Evolutionary conservation across 2,797 vertebrate genomes (phyloP).

Genomic region (Harpagifer antarcticus): DNA sequence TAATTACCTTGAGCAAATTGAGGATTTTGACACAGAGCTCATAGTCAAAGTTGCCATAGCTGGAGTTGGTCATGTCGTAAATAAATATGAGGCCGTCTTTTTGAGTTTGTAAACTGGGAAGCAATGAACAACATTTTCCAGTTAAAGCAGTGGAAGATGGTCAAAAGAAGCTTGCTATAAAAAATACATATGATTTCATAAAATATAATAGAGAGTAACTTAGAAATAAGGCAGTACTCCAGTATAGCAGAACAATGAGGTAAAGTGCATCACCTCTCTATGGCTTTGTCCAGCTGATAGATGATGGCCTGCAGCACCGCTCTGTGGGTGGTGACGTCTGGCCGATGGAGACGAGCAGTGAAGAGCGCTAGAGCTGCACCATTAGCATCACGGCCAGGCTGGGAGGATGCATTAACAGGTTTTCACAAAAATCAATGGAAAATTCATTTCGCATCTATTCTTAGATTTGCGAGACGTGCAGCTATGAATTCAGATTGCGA

Average conservation of each 20-base stretch:
- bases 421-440: not conserved
- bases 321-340: conserved; percentile 88
- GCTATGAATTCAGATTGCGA: not conserved
- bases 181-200: not conserved
- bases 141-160: conserved; percentile 2
- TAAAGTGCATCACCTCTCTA: conserved; percentile 82
- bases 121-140: conserved; percentile 31
- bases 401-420: conserved; percentile 19
- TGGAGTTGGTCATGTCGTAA: conserved; percentile 92
- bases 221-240: not conserved
- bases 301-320: conserved; percentile 91
- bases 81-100: conserved; percentile 90
- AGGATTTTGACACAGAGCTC: conserved; percentile 91
- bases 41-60: conserved; percentile 90
- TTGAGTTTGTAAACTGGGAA: conserved; percentile 86
- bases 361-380: conserved; percentile 90
- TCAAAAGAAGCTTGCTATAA: not conserved
- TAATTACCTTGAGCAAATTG: conserved; percentile 88
- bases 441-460: not conserved
- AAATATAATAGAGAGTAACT: not conserved
- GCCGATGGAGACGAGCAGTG: conserved; percentile 87
- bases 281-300: conserved; percentile 91
- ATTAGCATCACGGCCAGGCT: conserved; percentile 89
- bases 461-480: not conserved
- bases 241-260: not conserved